These are phyloP conservation scores for Gobio gobio DNA, from an alignment of 2,113 vertebrate genomes.

Conservation along the genomic window DNA sequence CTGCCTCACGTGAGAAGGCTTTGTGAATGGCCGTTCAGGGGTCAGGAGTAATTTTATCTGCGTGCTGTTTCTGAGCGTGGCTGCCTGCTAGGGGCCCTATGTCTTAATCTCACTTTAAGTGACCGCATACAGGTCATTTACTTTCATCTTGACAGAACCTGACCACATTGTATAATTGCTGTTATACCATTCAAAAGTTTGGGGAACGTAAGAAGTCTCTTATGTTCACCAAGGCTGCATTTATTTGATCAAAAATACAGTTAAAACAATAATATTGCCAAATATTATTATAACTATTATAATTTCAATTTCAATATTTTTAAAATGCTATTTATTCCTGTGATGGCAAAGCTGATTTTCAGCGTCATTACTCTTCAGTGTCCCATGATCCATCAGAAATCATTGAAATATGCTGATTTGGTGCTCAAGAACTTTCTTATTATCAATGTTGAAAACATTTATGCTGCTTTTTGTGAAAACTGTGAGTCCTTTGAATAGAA, in stretches of 20 bases:
- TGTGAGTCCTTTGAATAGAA: not conserved
- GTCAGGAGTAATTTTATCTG: slow-evolving; percentile 23
- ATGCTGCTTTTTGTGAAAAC: too few relatives aligned
- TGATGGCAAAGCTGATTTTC: not conserved
- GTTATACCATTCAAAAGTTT: not conserved
- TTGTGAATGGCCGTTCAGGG: slow-evolving; percentile 24
- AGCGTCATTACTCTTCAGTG: not conserved
- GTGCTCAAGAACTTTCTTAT: not conserved
- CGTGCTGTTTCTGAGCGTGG: not conserved
- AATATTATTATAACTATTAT: not conserved
- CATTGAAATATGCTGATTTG: not conserved
- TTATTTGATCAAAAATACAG: not conserved
- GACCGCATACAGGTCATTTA: not conserved
- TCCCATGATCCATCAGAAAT: not conserved
- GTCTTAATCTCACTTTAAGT: slow-evolving; percentile 23
- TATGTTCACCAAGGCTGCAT: not conserved
- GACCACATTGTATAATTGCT: not conserved
- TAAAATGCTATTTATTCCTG: not conserved
- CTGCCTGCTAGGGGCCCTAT: not conserved
- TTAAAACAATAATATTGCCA: not conserved
- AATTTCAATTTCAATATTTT: not conserved
- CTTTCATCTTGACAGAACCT: slow-evolving; percentile 20
- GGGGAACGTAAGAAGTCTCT: not conserved
- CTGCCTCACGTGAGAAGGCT: slow-evolving; percentile 17
- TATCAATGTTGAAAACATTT: not conserved